phyloP scores from a whole-genome alignment of 2,113 vertebrate species.

The Trachemys scripta region DNA sequence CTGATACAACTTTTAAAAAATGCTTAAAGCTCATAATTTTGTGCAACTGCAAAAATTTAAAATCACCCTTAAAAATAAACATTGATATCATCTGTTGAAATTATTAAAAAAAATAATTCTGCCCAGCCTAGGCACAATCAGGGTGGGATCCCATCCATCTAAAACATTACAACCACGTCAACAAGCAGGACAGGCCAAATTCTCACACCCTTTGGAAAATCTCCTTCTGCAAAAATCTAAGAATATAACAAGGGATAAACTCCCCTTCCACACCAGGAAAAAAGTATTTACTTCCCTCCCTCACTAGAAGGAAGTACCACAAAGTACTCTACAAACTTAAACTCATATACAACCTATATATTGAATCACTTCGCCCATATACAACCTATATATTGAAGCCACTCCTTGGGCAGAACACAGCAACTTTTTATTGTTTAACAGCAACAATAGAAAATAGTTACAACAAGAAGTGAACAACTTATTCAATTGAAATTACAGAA shows the following conservation, averaged over 20 bases:
- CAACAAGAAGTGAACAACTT: background rate
- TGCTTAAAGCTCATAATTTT: background rate
- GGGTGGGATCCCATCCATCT: background rate
- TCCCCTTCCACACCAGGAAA: background rate
- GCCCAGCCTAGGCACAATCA: background rate
- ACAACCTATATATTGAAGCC: background rate
- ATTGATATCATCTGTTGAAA: background rate
- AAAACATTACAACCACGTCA: background rate
- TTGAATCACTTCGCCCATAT: background rate
- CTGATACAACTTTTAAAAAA: background rate
- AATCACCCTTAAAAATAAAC: background rate
- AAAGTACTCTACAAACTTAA: constrained; percentile 23
- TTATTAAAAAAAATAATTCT: background rate
- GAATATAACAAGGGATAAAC: background rate
- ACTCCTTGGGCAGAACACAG: background rate
- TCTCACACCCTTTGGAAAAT: background rate
- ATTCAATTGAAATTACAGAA: background rate
- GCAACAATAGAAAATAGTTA: background rate
- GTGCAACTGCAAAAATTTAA: background rate
- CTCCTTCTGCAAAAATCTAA: background rate
- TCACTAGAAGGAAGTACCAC: background rate
- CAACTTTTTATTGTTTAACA: background rate
- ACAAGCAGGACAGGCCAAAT: background rate
- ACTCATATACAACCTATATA: background rate
- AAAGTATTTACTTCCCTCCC: background rate